A percentile compares a stretch with the other conserved stretches of the same genome.
phyloP scores from a whole-genome alignment of 2,888 invertebrate species.

The Argyresthia albistria region DNA sequence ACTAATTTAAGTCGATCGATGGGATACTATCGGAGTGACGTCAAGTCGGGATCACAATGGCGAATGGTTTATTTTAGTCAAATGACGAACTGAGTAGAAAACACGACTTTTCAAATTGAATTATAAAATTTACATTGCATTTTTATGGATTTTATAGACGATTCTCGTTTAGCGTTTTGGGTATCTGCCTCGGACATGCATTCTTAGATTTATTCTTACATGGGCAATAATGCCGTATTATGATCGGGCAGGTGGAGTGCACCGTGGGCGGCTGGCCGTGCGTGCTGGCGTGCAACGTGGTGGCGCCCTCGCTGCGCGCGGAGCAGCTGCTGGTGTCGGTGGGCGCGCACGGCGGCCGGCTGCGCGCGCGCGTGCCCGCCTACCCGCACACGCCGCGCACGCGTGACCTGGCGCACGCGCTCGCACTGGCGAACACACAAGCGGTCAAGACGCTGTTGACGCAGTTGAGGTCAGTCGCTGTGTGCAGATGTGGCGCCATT shows the following conservation, averaged over 20 bases:
- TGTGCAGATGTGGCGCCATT: neutral
- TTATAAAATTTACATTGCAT: too few relatives aligned
- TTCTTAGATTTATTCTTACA: too few relatives aligned
- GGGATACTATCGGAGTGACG: too few relatives aligned
- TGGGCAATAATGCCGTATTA: too few relatives aligned
- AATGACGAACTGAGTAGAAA: too few relatives aligned
- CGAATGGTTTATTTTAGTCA: too few relatives aligned
- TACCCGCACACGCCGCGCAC: constrained; percentile 86
- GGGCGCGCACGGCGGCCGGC: constrained; percentile 93
- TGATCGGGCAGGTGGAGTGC: constrained; percentile 88
- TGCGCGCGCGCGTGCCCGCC: constrained; percentile 93
- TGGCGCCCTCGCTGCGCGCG: constrained; percentile 91
- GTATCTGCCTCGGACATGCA: too few relatives aligned
- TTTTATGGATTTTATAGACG: too few relatives aligned
- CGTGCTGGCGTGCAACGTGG: constrained; percentile 90
- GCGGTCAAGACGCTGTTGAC: constrained; percentile 46
- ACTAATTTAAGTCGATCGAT: too few relatives aligned
- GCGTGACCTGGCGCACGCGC: constrained; percentile 84
- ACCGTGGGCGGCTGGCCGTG: constrained; percentile 89
- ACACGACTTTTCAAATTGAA: too few relatives aligned
- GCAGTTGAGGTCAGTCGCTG: constrained; percentile 55
- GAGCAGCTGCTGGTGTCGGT: constrained; percentile 94
- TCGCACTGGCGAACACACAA: constrained; percentile 50
- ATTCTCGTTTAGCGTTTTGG: too few relatives aligned
- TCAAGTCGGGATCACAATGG: too few relatives aligned